Evolutionary conservation across 2,888 invertebrate genomes (phyloP).

Genomic region (Euphydryas editha): DNA sequence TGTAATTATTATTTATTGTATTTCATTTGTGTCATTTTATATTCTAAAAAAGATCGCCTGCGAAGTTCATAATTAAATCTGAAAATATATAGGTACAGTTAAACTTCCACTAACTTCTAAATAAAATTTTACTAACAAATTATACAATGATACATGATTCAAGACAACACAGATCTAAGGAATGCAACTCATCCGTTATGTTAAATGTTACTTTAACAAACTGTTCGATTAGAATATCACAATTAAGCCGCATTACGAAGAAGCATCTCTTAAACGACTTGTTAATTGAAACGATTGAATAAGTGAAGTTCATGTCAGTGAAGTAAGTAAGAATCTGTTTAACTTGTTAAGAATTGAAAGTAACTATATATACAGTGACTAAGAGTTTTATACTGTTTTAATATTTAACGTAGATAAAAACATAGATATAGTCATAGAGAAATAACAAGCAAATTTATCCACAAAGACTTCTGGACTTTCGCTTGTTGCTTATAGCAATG

Average conservation of each 20-base stretch:
- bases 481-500: too few relatives aligned
- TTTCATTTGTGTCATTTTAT: too few relatives aligned
- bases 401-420: too few relatives aligned
- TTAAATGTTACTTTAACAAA: slow-evolving; percentile 12
- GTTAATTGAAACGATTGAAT: slow-evolving; percentile 28
- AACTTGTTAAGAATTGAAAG: background rate
- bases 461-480: too few relatives aligned
- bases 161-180: background rate
- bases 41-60: too few relatives aligned
- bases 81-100: too few relatives aligned
- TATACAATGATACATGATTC: background rate
- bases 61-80: too few relatives aligned
- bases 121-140: background rate
- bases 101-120: too few relatives aligned
- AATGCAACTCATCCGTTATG: background rate
- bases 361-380: background rate
- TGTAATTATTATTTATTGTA: too few relatives aligned
- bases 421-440: too few relatives aligned
- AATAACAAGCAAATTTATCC: too few relatives aligned
- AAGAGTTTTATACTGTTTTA: too few relatives aligned
- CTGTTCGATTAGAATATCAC: slow-evolving; percentile 18
- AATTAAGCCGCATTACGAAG: slow-evolving; percentile 12
- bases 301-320: slow-evolving; percentile 13
- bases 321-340: slow-evolving; percentile 5
- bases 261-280: slow-evolving; percentile 19